Evolutionary conservation across 2,888 invertebrate genomes (phyloP).

Genomic region (Agrotis ipsilon): DNA sequence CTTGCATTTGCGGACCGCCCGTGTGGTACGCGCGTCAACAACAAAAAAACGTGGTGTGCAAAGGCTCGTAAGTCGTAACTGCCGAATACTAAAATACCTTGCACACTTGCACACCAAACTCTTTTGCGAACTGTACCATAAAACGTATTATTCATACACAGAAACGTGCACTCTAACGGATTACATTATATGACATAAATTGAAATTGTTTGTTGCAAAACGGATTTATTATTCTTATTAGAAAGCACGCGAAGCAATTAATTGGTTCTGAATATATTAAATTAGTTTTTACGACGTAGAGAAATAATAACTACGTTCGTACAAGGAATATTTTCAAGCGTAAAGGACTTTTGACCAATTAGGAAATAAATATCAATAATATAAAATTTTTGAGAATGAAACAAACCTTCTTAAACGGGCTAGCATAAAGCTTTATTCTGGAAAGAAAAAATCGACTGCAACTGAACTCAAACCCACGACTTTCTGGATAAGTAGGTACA

Average conservation of each 20-base stretch:
- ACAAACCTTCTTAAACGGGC: no score
- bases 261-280: background rate
- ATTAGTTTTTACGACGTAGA: slow-evolving; percentile 4
- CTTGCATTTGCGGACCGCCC: no score
- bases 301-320: background rate
- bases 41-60: no score
- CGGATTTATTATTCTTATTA: slow-evolving; percentile 8
- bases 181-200: slow-evolving; percentile 25
- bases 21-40: no score
- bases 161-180: slow-evolving; percentile 39
- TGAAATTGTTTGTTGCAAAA: slow-evolving; percentile 4
- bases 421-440: no score
- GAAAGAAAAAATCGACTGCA: no score
- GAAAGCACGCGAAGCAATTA: slow-evolving; percentile 28
- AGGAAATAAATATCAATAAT: background rate
- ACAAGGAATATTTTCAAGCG: background rate
- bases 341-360: background rate
- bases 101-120: slow-evolving; percentile 5
- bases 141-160: slow-evolving; percentile 38
- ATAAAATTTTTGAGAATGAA: background rate
- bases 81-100: background rate
- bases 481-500: no score
- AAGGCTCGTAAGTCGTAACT: no score
- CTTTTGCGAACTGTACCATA: slow-evolving; percentile 24
- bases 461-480: no score